Evolutionary conservation across 2,888 invertebrate species (phyloP).

Genomic region (Agrochola lota): DNA sequence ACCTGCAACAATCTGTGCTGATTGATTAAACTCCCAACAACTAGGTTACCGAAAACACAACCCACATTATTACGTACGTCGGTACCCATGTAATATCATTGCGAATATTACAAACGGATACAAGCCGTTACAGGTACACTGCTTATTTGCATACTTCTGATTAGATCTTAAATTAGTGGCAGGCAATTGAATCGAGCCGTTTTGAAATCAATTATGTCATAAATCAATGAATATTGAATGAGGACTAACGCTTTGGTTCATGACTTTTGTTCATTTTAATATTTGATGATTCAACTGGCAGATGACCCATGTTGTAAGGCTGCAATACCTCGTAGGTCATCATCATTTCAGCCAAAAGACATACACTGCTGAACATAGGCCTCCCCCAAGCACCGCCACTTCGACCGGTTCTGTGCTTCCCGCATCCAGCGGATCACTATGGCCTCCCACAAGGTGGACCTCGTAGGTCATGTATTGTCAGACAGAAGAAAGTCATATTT

Average conservation of each 20-base stretch:
- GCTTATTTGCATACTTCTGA: slow-evolving; percentile 61
- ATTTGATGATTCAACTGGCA: background rate
- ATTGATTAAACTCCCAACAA: slow-evolving; percentile 38
- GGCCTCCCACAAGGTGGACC: background rate
- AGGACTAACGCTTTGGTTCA: slow-evolving; percentile 6
- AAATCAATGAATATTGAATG: slow-evolving; percentile 47
- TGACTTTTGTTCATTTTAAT: background rate
- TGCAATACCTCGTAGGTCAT: background rate
- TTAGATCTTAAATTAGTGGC: slow-evolving; percentile 51
- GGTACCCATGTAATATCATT: slow-evolving; percentile 50
- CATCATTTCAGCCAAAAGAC: too few relatives aligned
- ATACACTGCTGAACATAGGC: too few relatives aligned
- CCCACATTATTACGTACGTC: slow-evolving; percentile 42
- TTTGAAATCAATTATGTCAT: slow-evolving; percentile 64
- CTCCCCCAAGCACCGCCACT: too few relatives aligned
- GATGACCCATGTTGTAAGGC: too few relatives aligned
- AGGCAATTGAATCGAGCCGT: slow-evolving; percentile 42
- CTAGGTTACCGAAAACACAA: slow-evolving; percentile 48
- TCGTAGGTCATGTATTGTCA: background rate
- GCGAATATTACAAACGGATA: slow-evolving; percentile 52
- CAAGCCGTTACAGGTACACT: slow-evolving; percentile 40
- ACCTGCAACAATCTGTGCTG: background rate
- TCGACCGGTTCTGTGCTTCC: too few relatives aligned
- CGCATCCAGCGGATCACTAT: too few relatives aligned
- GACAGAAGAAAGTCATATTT: too few relatives aligned